Evolutionary conservation across 1,140 invertebrate species (phyloP), one percentile per base, ranked within the genome.

Genomic region (Penaeus japonicus): DNA sequence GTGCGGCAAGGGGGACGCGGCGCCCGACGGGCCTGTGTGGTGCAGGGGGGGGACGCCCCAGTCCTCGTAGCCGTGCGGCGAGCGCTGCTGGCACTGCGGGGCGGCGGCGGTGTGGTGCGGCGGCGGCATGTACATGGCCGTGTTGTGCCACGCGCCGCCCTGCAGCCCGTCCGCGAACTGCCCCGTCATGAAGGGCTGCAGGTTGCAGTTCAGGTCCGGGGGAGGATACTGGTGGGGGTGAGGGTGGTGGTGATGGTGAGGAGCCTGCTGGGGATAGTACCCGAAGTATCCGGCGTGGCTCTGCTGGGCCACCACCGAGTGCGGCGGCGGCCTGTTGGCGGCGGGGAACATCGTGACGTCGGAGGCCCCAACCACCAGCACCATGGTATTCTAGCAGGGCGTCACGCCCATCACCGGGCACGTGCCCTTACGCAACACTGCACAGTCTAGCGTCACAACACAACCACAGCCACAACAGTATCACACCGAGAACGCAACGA

Each of bases 191-290:
- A 87, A 87, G 39, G 85, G 85, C 85, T 87, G 85, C 59, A 87
- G 35, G 62, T 87, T 87, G 62, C 79, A 87, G 85, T 87, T 87
- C 39, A 82, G 70, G 62, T 87, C 85, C 47, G 79, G 85, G 10
- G 85, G 85, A 2, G 78, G n/a, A 27, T 87, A 87, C 79, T 87
- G 85, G 30, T 87, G 84, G 80, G 55, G 80, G 80, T 82, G 83
- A 62, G 39, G 62, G 53, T 79, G 77, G 77, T 79, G 77, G 77
- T 79, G 77, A 39, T 79, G 77, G 35, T 79, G 77, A 24, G 32
- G 39, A 22, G 77, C n/a, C 77, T 79, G 77, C 39, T 79, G 77
- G 17, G 79, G 85, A 39, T 87, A 87, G 62, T 87, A 87, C 17
- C 62, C 62, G 39, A 87, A 82, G 62, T 87, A 87, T 10, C 85